Base-by-base conservation (phyloP, 2,888 invertebrate genomes). In the Phyllotreta striolata region DNA sequence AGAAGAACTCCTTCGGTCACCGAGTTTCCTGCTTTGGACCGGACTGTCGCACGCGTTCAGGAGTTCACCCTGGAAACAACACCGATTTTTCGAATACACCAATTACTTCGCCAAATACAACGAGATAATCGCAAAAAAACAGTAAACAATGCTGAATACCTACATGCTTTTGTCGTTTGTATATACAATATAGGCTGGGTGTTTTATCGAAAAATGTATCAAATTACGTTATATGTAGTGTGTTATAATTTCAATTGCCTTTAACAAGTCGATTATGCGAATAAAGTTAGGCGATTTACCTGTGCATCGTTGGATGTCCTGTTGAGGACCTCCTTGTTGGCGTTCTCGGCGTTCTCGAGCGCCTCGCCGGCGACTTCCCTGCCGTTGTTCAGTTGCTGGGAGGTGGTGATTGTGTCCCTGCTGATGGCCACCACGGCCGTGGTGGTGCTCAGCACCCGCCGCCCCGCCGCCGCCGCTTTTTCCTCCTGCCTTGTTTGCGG, bases 1-100 rank as follows among this genome's bases (percentile, higher is more conserved):
- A 72, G 86, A 86, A 69, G 85, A 85, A 38, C 85, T 82, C 68
- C 85, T 80, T 74, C 79, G 80, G 76, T 76, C 83, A 76, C 78
- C 82, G 66, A 78, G 79, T 68, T 81, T 82, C 66, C 83, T 82
- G 69, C 83, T 83, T 77, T 72, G 75, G 51, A 70, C 64, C 6
- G 72, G 72, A 64, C 71, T 73, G 35, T 74, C 74, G 54, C 70
- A 66, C n/a, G 66, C 61, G 47, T 59, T 70, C 37, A 63, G 57
- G 9, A 68, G 46, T 52, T 70, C 69, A 54, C 59, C 58, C 70
- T 70, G 54, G n/a, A n/a, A 63, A 66, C 35, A 37, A 47, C 14
- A 44, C 7, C 9, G 1, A n/a, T 41, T 41, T 5, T 14, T 13
- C 41, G 13, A 13, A 35, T 12, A 24, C n/a, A 24, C 24, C 4